Percentiles rank a stretch among this genome's conserved stretches.
phyloP scores from a whole-genome alignment of 2,113 vertebrate genomes.

The Psophia crepitans region DNA sequence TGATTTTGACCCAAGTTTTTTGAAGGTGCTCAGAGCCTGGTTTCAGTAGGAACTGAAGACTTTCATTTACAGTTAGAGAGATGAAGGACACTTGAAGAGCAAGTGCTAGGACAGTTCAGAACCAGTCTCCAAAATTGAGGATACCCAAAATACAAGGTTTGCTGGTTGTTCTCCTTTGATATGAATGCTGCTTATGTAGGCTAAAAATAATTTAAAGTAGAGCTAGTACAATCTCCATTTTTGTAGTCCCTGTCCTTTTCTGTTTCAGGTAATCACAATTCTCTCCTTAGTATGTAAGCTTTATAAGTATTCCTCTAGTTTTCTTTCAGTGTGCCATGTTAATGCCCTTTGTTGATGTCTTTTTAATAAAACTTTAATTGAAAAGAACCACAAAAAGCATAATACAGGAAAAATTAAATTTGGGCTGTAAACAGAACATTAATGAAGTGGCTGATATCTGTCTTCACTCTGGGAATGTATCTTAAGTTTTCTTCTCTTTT shows the following conservation, averaged over 20 bases:
- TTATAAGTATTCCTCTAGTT: background rate
- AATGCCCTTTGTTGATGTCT: background rate
- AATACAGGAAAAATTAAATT: background rate
- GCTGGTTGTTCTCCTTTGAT: background rate
- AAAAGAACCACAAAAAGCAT: background rate
- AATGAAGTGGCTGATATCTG: background rate
- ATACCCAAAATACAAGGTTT: background rate
- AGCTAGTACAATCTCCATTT: background rate
- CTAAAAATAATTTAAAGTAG: background rate
- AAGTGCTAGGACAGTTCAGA: background rate
- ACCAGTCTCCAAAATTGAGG: background rate
- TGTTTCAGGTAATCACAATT: background rate
- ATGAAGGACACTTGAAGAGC: background rate
- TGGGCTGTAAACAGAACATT: background rate
- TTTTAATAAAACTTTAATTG: background rate
- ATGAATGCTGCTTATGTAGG: background rate
- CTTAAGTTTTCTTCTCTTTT: background rate
- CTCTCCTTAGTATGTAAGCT: background rate
- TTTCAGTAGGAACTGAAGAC: background rate
- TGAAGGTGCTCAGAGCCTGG: background rate
- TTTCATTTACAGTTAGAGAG: background rate
- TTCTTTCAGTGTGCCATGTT: background rate
- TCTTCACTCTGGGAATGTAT: background rate
- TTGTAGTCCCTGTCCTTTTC: background rate
- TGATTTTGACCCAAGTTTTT: accelerated